phyloP scores from a whole-genome alignment of 2,797 vertebrate genomes.

The Periparus ater region DNA sequence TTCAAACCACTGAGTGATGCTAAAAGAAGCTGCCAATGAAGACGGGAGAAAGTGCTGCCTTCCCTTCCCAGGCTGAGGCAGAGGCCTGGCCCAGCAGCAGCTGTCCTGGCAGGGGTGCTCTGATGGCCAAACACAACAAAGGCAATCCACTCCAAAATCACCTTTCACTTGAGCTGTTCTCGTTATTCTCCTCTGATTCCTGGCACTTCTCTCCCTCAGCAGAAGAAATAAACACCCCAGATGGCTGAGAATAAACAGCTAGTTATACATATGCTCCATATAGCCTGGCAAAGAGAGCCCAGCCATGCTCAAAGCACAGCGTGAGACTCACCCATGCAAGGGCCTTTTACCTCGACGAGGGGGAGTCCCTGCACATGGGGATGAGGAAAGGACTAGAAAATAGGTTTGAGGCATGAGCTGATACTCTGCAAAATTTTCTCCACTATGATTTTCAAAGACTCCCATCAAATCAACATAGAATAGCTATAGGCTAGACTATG shows the following conservation, averaged over 20 bases:
- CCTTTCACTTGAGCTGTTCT: not conserved
- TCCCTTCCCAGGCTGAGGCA: not conserved
- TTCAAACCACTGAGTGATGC: not conserved
- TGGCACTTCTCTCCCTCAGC: not conserved
- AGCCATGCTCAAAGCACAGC: not conserved
- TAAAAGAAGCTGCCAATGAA: not conserved
- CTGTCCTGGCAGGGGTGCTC: not conserved
- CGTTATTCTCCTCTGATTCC: not conserved
- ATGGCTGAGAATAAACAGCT: conserved; percentile 24
- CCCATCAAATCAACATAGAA: fast-evolving
- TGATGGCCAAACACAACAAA: not conserved
- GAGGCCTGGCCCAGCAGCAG: not conserved
- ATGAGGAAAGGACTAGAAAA: not conserved
- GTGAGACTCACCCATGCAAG: not conserved
- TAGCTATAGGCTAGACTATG: not conserved
- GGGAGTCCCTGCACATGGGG: not conserved
- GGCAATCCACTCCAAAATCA: conserved; percentile 10
- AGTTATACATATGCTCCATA: conserved; percentile 14
- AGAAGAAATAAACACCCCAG: conserved; percentile 2
- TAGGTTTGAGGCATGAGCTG: not conserved
- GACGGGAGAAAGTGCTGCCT: not conserved
- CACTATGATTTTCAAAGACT: not conserved
- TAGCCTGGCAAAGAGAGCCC: not conserved
- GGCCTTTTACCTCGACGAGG: not conserved
- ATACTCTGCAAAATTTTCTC: not conserved